A percentile compares a stretch with the other conserved stretches of the same genome.
These are phyloP conservation scores for Poicephalus meyeri DNA, from an alignment of 2,113 vertebrate species.

Conservation along the genomic window DNA sequence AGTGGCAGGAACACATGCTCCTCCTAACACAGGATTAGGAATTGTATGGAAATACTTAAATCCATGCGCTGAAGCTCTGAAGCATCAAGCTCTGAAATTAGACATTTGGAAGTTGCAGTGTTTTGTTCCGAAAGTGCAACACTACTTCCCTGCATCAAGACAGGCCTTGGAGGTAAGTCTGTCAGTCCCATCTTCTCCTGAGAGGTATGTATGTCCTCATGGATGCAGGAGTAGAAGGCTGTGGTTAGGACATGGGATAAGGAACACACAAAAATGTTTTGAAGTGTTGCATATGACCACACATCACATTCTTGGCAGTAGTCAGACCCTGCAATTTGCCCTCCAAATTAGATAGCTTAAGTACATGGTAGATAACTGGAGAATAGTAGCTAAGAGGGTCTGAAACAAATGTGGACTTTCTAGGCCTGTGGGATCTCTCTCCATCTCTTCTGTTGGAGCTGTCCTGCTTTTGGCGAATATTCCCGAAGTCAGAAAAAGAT, in stretches of 20 bases:
- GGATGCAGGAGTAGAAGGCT: background rate
- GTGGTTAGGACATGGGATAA: background rate
- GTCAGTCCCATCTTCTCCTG: background rate
- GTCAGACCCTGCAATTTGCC: background rate
- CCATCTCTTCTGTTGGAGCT: background rate
- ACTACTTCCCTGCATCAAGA: background rate
- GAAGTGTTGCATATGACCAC: background rate
- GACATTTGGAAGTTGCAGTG: background rate
- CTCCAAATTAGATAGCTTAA: background rate
- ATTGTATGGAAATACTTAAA: background rate
- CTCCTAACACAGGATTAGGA: background rate
- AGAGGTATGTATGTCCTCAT: accelerated
- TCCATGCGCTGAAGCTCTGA: background rate
- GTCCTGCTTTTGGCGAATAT: background rate
- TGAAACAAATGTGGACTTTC: background rate
- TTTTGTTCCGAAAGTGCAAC: background rate
- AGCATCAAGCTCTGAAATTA: background rate
- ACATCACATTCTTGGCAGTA: background rate
- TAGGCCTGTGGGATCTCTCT: background rate
- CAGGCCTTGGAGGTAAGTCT: background rate
- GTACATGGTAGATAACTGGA: background rate
- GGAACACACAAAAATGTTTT: background rate
- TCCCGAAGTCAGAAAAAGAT: background rate
- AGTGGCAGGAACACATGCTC: background rate
- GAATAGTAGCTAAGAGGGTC: background rate